Evolutionary conservation across 2,797 vertebrate species (phyloP).

Genomic region (Onychomys torridus): DNA sequence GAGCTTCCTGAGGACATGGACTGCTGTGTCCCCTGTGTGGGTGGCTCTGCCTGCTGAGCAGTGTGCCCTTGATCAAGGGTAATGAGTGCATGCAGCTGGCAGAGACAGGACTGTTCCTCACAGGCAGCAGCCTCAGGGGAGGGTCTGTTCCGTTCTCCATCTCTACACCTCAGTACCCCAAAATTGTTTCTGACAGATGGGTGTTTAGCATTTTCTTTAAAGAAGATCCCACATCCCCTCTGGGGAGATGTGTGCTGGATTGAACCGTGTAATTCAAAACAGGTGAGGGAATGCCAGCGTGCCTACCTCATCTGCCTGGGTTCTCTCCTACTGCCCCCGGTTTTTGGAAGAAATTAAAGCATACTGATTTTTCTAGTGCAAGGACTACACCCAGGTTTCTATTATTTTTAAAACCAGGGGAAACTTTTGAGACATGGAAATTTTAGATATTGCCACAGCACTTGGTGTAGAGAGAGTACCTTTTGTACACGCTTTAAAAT

Average conservation of each 20-base stretch:
- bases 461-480: not conserved
- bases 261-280: constrained; percentile 54
- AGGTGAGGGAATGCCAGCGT: not conserved
- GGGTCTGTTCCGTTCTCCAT: not conserved
- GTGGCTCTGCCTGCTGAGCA: not conserved
- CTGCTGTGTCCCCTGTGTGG: not conserved
- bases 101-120: not conserved
- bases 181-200: constrained; percentile 67
- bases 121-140: constrained; percentile 20
- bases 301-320: constrained; percentile 1
- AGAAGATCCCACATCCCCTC: constrained; percentile 30
- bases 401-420: constrained; percentile 44
- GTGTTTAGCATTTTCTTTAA: constrained; percentile 65
- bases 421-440: not conserved
- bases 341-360: constrained; percentile 55
- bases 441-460: not conserved
- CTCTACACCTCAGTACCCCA: constrained; percentile 46
- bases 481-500: not conserved
- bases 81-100: not conserved
- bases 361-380: constrained; percentile 55
- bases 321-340: constrained; percentile 10
- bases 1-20: not conserved
- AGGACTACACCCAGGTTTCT: not conserved
- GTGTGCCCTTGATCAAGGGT: not conserved
- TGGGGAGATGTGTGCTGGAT: constrained; percentile 17